Conservation (phyloP, 2,113 vertebrate genomes). For the Sander vitreus region DNA sequence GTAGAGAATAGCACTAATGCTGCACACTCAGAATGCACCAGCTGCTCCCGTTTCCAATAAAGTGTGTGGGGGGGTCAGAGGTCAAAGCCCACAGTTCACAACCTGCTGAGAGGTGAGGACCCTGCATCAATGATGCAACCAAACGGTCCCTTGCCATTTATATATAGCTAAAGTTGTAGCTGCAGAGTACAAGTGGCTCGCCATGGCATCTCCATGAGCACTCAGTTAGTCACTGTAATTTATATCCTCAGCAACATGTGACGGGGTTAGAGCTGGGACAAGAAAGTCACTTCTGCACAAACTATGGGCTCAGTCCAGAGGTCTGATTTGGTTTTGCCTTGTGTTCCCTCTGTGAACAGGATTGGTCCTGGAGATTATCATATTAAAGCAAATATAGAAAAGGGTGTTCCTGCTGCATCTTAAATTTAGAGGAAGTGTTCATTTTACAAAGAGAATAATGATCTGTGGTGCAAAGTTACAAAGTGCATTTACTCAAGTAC, state of each 20-base stretch:
- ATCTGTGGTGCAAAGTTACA: background rate
- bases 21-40: constrained; percentile 56
- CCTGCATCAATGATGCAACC: constrained; percentile 42
- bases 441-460: background rate
- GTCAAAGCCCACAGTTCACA: constrained; percentile 69
- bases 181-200: constrained; percentile 12
- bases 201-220: constrained; percentile 18
- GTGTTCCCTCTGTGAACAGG: background rate
- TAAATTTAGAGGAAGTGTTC: background rate
- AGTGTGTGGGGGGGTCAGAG: constrained; percentile 52
- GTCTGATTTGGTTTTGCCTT: constrained; percentile 27
- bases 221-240: constrained; percentile 40
- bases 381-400: background rate
- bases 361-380: background rate
- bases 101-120: constrained; percentile 51
- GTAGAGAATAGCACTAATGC: constrained; percentile 42
- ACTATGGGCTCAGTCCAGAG: constrained; percentile 15
- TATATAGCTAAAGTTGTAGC: constrained; percentile 60
- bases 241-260: constrained; percentile 35
- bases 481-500: background rate
- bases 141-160: constrained; percentile 54
- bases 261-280: constrained; percentile 4
- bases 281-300: constrained; percentile 20
- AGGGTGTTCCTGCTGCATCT: background rate
- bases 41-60: constrained; percentile 75